These are phyloP conservation scores for Columba guinea DNA, from an alignment of 2,797 vertebrate genomes.

Conservation along the genomic window DNA sequence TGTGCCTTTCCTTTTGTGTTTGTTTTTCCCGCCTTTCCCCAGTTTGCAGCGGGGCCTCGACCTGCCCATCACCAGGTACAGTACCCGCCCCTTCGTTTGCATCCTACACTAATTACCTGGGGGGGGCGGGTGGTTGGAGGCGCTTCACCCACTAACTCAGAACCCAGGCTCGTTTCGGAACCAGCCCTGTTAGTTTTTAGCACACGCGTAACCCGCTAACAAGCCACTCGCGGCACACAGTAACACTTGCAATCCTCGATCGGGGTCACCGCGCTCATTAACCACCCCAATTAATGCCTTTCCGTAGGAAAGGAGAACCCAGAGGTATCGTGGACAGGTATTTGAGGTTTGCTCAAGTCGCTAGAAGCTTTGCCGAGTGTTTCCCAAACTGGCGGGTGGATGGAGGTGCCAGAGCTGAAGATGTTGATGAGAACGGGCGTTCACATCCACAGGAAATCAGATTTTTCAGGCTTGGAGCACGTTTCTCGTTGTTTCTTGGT, in stretches of 20 bases:
- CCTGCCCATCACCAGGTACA: constrained; percentile 99
- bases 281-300: background rate
- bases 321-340: background rate
- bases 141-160: constrained; percentile 57
- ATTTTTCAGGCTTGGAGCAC: background rate
- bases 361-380: background rate
- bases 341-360: background rate
- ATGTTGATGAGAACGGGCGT: background rate
- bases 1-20: constrained; percentile 89
- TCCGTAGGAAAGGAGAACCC: background rate
- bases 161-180: background rate
- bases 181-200: background rate
- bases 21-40: constrained; percentile 83
- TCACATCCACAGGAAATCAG: background rate
- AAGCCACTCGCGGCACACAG: background rate
- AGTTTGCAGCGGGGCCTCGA: constrained; percentile 98
- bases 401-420: background rate
- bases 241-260: background rate
- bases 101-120: constrained; percentile 59
- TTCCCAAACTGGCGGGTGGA: background rate
- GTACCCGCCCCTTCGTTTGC: constrained; percentile 76
- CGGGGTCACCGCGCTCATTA: background rate
- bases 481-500: background rate
- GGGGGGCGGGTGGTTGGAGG: constrained; percentile 16
- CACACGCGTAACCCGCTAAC: background rate